These are phyloP conservation scores for Eidolon helvum DNA, from an alignment of 2,113 vertebrate genomes.

Conservation along the genomic window DNA sequence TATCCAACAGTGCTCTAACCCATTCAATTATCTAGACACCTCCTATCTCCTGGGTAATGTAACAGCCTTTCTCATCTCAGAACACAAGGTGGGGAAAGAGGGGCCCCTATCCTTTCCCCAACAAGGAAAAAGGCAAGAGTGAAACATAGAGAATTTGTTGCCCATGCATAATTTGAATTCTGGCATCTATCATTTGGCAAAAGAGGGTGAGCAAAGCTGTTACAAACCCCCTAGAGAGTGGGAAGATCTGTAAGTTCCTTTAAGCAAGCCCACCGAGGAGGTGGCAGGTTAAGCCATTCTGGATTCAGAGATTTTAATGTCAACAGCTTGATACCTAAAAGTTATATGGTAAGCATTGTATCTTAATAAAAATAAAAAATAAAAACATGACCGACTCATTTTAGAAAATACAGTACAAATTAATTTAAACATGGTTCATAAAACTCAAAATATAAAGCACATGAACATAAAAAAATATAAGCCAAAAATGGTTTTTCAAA, in stretches of 20 bases:
- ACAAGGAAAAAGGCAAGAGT: not conserved
- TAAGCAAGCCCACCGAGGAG: conserved; percentile 31
- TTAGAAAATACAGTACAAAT: conserved; percentile 49
- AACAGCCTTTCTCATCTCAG: conserved; percentile 62
- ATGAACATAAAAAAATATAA: conserved; percentile 60
- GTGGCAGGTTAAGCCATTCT: conserved; percentile 16
- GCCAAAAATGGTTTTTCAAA: conserved; percentile 17
- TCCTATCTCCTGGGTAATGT: conserved; percentile 34
- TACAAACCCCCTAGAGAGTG: conserved; percentile 49
- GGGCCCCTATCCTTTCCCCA: not conserved
- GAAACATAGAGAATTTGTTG: conserved; percentile 34
- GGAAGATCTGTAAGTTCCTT: conserved; percentile 30
- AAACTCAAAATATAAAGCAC: conserved; percentile 63
- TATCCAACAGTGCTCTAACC: not conserved
- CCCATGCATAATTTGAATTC: conserved; percentile 30
- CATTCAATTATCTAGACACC: conserved; percentile 2
- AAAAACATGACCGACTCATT: conserved; percentile 43
- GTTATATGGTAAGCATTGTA: conserved; percentile 38
- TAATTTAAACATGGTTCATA: conserved; percentile 60
- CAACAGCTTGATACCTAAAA: conserved; percentile 39
- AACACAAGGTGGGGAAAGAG: not conserved
- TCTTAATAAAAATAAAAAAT: conserved; percentile 60
- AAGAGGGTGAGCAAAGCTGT: conserved; percentile 58
- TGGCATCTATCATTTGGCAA: conserved; percentile 43
- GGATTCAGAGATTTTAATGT: conserved; percentile 29